A percentile compares a stretch with the other conserved stretches of the same genome.
Evolutionary conservation across 2,113 vertebrate species (phyloP).

Genomic region (Bos javanicus): DNA sequence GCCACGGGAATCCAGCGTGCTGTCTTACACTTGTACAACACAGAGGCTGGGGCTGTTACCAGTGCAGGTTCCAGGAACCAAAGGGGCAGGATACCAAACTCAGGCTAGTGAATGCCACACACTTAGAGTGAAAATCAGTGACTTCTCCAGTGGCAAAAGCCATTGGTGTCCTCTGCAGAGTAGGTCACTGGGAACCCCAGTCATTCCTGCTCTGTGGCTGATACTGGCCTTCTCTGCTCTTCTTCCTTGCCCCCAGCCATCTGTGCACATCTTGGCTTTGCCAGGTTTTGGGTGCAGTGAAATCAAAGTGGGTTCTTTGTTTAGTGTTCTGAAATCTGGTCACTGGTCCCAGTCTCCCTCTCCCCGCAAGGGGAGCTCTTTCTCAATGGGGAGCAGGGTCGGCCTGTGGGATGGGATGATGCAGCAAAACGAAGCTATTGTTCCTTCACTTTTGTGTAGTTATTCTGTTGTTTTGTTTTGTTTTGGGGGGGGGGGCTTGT

Average conservation of each 20-base stretch:
- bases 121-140: background rate
- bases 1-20: background rate
- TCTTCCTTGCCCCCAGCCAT: background rate
- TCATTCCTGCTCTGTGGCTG: background rate
- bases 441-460: background rate
- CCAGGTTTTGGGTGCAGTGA: background rate
- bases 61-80: background rate
- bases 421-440: background rate
- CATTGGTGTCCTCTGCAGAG: background rate
- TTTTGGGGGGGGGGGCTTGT: background rate
- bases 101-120: background rate
- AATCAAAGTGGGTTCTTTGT: background rate
- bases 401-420: background rate
- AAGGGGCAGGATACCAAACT: background rate
- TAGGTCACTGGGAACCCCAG: background rate
- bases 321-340: background rate
- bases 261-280: background rate
- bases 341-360: background rate
- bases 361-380: rapidly evolving
- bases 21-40: background rate
- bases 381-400: background rate
- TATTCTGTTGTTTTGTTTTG: background rate
- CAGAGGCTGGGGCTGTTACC: background rate
- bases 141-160: background rate
- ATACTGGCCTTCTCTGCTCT: no score